Conservation (phyloP, 2,113 vertebrate species). For the Galeopterus variegatus region DNA sequence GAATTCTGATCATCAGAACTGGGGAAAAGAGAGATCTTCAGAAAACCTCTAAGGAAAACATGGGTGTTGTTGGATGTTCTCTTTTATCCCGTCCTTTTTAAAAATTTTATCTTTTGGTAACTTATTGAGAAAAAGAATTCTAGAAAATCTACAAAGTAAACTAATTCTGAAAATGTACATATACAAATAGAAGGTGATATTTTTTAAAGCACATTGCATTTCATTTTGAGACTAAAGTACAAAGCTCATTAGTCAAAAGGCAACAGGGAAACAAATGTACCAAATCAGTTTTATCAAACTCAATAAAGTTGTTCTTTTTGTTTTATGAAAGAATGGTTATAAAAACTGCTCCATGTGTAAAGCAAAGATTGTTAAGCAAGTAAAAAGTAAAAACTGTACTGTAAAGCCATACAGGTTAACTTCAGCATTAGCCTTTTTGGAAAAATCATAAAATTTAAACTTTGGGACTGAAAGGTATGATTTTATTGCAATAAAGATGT, state of each 20-base stretch:
- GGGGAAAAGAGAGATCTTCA: not conserved
- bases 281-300: not conserved
- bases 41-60: not conserved
- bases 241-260: constrained; percentile 39
- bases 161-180: constrained; percentile 21
- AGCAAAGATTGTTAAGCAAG: not conserved
- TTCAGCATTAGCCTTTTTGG: not conserved
- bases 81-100: fast-evolving
- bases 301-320: constrained; percentile 38
- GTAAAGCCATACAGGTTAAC: not conserved
- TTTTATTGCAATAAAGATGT: not conserved
- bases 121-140: constrained; percentile 17
- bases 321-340: not conserved
- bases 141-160: not conserved
- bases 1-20: constrained; percentile 36
- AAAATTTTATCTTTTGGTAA: not conserved
- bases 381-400: not conserved
- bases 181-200: not conserved
- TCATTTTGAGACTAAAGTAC: constrained; percentile 33
- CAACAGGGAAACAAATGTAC: not conserved
- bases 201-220: constrained; percentile 27
- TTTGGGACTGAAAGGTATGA: not conserved
- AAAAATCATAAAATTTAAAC: constrained; percentile 41
- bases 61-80: not conserved
- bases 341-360: not conserved